Percentiles rank a stretch among this genome's conserved stretches.
phyloP scores from a whole-genome alignment of 2,797 vertebrate genomes.

The Coracias cyanogaster region DNA sequence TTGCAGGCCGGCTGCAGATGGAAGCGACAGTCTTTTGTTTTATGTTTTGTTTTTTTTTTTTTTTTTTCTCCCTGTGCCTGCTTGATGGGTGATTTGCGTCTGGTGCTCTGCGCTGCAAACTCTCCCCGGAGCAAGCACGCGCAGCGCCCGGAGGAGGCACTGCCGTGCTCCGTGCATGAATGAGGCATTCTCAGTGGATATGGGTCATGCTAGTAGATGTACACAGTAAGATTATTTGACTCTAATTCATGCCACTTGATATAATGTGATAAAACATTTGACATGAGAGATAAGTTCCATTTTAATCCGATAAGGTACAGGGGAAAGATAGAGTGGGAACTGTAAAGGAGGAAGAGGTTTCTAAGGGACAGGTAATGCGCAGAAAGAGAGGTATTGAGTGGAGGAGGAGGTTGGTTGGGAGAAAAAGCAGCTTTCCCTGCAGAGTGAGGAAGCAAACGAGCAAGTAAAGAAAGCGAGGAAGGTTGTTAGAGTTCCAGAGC shows the following conservation, averaged over 20 bases:
- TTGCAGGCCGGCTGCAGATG: conserved; percentile 63
- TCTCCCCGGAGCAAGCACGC: conserved; percentile 70
- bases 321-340: conserved; percentile 75
- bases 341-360: conserved; percentile 74
- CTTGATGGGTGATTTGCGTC: conserved; percentile 76
- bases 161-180: conserved; percentile 88
- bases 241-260: conserved; percentile 99
- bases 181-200: conserved; percentile 93
- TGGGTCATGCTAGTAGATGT: conserved; percentile 99
- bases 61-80: conserved; percentile 77
- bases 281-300: conserved; percentile 99
- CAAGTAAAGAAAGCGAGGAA: conserved; percentile 74
- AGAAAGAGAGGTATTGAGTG: conserved; percentile 46
- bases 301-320: conserved; percentile 81
- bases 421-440: conserved; percentile 67
- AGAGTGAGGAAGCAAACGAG: conserved; percentile 78
- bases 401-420: conserved; percentile 55
- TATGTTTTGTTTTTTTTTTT: conserved; percentile 60
- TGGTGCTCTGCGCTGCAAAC: conserved; percentile 78
- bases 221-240: conserved; percentile 99
- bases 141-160: conserved; percentile 72
- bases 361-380: conserved; percentile 72
- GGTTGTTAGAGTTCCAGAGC: conserved; percentile 65
- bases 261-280: conserved; percentile 99
- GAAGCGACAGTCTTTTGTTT: conserved; percentile 73